These are phyloP conservation scores for Sinonovacula constricta DNA, from an alignment of 1,140 invertebrate genomes.

Conservation along the genomic window DNA sequence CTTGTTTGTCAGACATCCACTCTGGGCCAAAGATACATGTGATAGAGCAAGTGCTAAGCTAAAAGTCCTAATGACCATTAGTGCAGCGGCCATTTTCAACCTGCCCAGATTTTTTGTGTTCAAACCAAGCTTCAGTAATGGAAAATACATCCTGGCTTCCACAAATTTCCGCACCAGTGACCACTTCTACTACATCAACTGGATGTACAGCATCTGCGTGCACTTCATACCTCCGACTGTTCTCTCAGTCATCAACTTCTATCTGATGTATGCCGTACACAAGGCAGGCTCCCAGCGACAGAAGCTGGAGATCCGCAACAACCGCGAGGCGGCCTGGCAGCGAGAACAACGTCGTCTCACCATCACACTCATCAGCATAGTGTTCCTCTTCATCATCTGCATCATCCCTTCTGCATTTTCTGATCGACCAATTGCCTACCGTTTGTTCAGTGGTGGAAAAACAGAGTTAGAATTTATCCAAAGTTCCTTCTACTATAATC, in stretches of 20 bases:
- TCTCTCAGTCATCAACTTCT: slow-evolving; percentile 64
- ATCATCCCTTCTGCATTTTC: slow-evolving; percentile 73
- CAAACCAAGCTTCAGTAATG: slow-evolving; percentile 35
- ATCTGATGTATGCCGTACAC: slow-evolving; percentile 67
- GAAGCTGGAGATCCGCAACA: slow-evolving; percentile 63
- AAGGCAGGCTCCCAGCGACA: slow-evolving; percentile 59
- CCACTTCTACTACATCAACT: slow-evolving; percentile 56
- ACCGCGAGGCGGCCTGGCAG: slow-evolving; percentile 65
- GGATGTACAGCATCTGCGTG: slow-evolving; percentile 66
- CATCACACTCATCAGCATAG: slow-evolving; percentile 72
- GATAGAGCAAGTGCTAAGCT: slow-evolving; percentile 65
- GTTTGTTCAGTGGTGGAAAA: slow-evolving; percentile 61
- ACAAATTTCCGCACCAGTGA: slow-evolving; percentile 59
- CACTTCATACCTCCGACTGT: slow-evolving; percentile 66
- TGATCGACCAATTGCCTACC: slow-evolving; percentile 64
- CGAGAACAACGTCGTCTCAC: slow-evolving; percentile 71
- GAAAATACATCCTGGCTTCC: slow-evolving; percentile 40
- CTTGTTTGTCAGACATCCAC: slow-evolving; percentile 68
- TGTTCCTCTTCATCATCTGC: slow-evolving; percentile 71
- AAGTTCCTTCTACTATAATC: slow-evolving; percentile 56
- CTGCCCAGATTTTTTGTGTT: slow-evolving; percentile 68
- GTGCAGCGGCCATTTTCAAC: slow-evolving; percentile 63
- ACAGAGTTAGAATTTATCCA: slow-evolving; percentile 48
- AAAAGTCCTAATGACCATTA: slow-evolving; percentile 60
- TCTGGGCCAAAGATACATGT: slow-evolving; percentile 70